Percentiles rank a stretch among this genome's conserved stretches.
These are phyloP conservation scores for Uromys caudimaculatus DNA, from an alignment of 2,797 vertebrate genomes.

Conservation along the genomic window DNA sequence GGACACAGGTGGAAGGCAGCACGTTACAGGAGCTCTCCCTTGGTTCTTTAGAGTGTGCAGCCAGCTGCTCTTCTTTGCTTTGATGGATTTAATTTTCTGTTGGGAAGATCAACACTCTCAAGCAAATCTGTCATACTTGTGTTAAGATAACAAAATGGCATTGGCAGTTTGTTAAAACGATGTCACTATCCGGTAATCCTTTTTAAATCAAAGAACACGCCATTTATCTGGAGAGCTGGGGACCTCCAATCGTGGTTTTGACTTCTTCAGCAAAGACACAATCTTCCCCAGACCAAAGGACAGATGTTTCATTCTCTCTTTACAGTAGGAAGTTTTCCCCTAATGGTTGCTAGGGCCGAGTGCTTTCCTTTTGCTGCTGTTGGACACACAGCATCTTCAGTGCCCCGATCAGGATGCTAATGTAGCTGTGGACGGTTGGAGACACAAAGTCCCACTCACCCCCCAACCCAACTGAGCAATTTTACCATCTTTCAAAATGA, in stretches of 20 bases:
- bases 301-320: neutral
- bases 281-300: neutral
- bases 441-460: neutral
- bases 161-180: neutral
- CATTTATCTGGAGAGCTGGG: slow-evolving; percentile 11
- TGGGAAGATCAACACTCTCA: slow-evolving; percentile 57
- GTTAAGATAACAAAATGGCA: slow-evolving; percentile 64
- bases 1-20: slow-evolving; percentile 69
- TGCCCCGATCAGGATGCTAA: neutral
- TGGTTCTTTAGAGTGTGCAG: slow-evolving; percentile 55
- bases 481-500: slow-evolving; percentile 34
- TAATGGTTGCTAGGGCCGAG: slow-evolving; percentile 22
- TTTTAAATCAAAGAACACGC: slow-evolving; percentile 10
- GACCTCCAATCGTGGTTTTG: neutral
- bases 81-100: slow-evolving; percentile 61
- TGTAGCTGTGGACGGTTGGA: neutral
- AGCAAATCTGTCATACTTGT: slow-evolving; percentile 52
- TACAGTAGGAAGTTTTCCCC: neutral
- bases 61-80: slow-evolving; percentile 36
- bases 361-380: neutral
- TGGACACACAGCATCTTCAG: neutral
- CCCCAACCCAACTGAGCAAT: neutral
- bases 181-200: neutral
- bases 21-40: slow-evolving; percentile 47
- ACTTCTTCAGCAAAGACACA: neutral